Conservation (phyloP, 2,797 vertebrate species). For the Eidolon dupreanum region DNA sequence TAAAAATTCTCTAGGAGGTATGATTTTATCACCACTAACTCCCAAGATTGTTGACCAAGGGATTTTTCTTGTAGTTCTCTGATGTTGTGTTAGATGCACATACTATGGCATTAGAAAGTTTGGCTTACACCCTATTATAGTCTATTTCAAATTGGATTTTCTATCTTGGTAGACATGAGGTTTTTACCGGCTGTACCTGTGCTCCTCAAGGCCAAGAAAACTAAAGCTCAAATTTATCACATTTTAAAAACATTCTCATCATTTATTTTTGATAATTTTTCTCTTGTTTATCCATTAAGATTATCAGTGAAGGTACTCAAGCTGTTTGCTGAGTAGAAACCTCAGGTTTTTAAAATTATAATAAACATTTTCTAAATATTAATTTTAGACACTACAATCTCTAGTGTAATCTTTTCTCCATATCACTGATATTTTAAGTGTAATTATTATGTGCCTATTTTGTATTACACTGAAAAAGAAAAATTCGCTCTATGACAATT, state of each 20-base stretch:
- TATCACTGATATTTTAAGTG: neutral
- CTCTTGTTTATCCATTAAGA: neutral
- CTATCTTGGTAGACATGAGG: rapidly evolving
- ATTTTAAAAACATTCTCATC: neutral
- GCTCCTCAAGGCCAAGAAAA: neutral
- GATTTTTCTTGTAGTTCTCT: neutral
- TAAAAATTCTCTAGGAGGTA: neutral
- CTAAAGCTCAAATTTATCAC: neutral
- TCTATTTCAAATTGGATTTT: neutral
- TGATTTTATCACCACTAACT: neutral
- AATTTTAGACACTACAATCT: neutral
- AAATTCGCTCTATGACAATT: neutral
- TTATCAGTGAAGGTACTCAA: neutral
- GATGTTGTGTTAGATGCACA: neutral
- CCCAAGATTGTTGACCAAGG: too few relatives aligned
- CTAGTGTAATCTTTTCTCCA: neutral
- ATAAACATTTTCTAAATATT: neutral
- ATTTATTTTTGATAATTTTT: neutral
- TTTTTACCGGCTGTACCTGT: neutral
- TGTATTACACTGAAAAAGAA: neutral
- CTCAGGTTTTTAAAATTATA: neutral
- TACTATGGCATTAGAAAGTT: neutral
- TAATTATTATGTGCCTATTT: neutral
- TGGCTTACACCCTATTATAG: neutral
- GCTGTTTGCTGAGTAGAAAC: neutral